Conservation (phyloP, 1,140 invertebrate genomes). For the Zaprionus ghesquierei region DNA sequence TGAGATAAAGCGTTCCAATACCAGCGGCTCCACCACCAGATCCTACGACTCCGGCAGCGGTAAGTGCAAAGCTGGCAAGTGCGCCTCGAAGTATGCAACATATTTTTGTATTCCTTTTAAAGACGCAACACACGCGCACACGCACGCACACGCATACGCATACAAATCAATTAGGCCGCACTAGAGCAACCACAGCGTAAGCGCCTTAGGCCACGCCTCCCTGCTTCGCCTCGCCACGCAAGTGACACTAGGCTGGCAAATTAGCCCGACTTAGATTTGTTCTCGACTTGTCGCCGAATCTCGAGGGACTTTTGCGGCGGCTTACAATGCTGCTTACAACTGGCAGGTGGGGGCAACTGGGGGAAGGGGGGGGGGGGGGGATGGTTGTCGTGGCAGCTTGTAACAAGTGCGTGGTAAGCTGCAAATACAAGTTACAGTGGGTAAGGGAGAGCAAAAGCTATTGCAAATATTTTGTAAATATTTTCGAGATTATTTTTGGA, state of each 20-base stretch:
- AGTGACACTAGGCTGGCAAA: conserved; percentile 71
- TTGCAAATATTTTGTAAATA: too few relatives aligned
- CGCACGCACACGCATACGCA: conserved; percentile 9
- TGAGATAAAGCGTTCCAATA: conserved; percentile 81
- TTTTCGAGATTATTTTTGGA: too few relatives aligned
- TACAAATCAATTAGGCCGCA: conserved; percentile 48
- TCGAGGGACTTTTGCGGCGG: conserved; percentile 12
- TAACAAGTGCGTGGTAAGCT: not conserved
- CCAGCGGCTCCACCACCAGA: conserved; percentile 75
- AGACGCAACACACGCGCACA: not conserved
- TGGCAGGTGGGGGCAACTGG: not conserved
- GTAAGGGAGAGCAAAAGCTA: not conserved
- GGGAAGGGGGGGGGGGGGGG: not conserved
- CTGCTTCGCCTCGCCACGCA: conserved; percentile 30
- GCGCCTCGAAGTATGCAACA: conserved; percentile 1
- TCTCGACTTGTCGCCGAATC: conserved; percentile 51
- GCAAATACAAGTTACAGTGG: not conserved
- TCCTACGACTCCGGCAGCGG: conserved; percentile 80
- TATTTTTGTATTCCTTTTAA: not conserved
- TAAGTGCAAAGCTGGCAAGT: conserved; percentile 46
- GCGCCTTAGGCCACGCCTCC: conserved; percentile 54
- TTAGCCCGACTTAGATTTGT: conserved; percentile 69
- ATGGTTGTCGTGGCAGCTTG: not conserved
- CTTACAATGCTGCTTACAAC: conserved; percentile 12
- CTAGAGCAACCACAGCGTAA: conserved; percentile 40